Percentiles rank a stretch among this genome's conserved stretches.
phyloP scores from a whole-genome alignment of 1,140 invertebrate species.

The Yoshiicerus persimilis region DNA sequence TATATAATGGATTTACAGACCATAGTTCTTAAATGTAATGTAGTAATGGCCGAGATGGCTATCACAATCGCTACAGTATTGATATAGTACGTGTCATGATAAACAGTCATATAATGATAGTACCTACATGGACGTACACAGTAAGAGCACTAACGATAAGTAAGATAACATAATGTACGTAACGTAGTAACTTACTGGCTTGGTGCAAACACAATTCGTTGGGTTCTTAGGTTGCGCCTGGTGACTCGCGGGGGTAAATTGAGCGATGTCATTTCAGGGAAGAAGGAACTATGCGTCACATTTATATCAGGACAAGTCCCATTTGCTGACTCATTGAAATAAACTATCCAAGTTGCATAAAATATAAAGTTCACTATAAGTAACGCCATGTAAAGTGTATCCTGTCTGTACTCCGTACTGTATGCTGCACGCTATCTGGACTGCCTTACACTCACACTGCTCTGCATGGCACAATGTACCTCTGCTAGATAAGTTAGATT shows the following conservation, averaged over 20 bases:
- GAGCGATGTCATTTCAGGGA: neutral
- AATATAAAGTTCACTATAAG: neutral
- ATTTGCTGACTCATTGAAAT: conserved; percentile 9
- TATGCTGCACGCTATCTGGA: too few relatives aligned
- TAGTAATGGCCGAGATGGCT: neutral
- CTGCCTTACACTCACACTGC: neutral
- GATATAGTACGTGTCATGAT: conserved; percentile 13
- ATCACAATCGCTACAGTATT: neutral
- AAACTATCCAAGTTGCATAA: conserved; percentile 2
- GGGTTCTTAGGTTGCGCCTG: neutral
- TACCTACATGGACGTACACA: neutral
- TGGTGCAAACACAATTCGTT: neutral
- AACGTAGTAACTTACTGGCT: neutral
- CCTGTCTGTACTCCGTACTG: neutral
- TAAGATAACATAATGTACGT: neutral
- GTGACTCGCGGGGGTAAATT: neutral
- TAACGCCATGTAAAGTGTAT: neutral
- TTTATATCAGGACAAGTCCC: conserved; percentile 4
- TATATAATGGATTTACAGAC: neutral
- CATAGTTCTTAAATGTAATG: neutral
- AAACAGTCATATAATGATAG: neutral
- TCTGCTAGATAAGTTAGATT: neutral
- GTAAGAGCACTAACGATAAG: neutral
- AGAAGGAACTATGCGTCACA: conserved; percentile 17
- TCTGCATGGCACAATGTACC: neutral